Evolutionary conservation across 2,113 vertebrate genomes (phyloP).

Genomic region (Gnathonemus echidnorhynchus): DNA sequence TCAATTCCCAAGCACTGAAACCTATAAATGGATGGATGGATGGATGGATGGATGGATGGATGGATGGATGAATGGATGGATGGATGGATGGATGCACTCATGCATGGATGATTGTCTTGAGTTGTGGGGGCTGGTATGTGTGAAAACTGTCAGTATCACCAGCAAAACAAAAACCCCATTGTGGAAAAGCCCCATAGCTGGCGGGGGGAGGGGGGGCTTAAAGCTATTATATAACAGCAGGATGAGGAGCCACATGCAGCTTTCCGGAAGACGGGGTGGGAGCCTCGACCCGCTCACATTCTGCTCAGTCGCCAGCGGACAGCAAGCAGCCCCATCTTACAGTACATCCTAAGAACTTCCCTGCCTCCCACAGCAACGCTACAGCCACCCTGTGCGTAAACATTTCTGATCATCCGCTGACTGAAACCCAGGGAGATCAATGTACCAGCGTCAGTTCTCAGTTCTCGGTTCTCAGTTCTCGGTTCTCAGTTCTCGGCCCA

Average conservation of each 20-base stretch:
- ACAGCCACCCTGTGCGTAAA: background rate
- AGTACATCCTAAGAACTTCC: background rate
- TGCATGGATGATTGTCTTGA: background rate
- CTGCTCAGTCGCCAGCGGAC: background rate
- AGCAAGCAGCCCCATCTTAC: background rate
- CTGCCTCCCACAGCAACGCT: background rate
- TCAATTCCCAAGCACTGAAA: background rate
- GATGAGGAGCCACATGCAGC: background rate
- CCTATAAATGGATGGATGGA: background rate
- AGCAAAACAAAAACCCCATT: background rate
- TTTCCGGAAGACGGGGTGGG: background rate
- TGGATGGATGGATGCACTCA: background rate
- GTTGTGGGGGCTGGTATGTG: background rate
- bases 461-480: too few species aligned
- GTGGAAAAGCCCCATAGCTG: background rate
- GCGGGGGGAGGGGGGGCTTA: background rate
- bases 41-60: background rate
- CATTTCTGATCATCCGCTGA: slow-evolving; percentile 15
- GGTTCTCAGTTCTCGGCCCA: background rate
- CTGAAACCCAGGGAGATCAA: slow-evolving; percentile 21
- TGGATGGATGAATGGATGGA: background rate
- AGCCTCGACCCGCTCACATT: background rate
- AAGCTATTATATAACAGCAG: background rate
- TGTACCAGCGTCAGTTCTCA: background rate
- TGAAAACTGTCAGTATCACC: background rate